Evolutionary conservation across 2,888 invertebrate genomes (phyloP).

Genomic region (Enoplolaimus lenunculus): DNA sequence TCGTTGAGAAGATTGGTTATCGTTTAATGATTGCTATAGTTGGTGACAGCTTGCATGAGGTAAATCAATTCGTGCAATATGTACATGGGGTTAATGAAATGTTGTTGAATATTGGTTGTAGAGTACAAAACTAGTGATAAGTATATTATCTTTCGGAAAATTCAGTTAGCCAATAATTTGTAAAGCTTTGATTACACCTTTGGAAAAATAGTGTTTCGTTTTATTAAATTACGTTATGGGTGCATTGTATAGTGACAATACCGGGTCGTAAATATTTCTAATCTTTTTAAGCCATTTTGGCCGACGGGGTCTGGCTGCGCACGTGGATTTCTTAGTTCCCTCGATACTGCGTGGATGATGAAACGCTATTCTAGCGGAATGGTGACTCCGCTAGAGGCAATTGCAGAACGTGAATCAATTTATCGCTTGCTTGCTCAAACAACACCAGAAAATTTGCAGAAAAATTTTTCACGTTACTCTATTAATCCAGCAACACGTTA

Average conservation of each 20-base stretch:
- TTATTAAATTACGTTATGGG: too few species aligned
- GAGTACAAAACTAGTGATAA: too few species aligned
- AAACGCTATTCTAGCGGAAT: conserved; percentile 46
- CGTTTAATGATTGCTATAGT: conserved; percentile 74
- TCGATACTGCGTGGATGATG: conserved; percentile 91
- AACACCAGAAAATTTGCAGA: conserved; percentile 82
- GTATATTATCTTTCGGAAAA: too few species aligned
- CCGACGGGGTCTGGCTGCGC: conserved; percentile 97
- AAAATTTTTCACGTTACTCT: conserved; percentile 52
- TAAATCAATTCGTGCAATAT: conserved; percentile 41
- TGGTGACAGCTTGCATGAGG: conserved; percentile 86
- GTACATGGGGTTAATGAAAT: too few species aligned
- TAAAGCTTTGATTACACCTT: too few species aligned
- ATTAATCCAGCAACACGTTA: conserved; percentile 52
- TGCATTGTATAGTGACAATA: too few species aligned
- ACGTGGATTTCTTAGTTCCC: conserved; percentile 80
- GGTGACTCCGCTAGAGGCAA: conserved; percentile 46
- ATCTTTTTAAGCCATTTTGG: conserved; percentile 62
- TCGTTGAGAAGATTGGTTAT: conserved; percentile 60
- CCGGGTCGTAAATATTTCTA: too few species aligned
- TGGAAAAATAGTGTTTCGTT: too few species aligned
- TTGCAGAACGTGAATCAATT: conserved; percentile 86
- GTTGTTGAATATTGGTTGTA: not conserved
- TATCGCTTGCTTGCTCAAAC: conserved; percentile 79
- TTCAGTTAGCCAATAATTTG: too few species aligned